These are phyloP conservation scores for Temnopleurus reevesii DNA, from an alignment of 53 echinoderm and acorn worm species.

Conservation along the genomic window DNA sequence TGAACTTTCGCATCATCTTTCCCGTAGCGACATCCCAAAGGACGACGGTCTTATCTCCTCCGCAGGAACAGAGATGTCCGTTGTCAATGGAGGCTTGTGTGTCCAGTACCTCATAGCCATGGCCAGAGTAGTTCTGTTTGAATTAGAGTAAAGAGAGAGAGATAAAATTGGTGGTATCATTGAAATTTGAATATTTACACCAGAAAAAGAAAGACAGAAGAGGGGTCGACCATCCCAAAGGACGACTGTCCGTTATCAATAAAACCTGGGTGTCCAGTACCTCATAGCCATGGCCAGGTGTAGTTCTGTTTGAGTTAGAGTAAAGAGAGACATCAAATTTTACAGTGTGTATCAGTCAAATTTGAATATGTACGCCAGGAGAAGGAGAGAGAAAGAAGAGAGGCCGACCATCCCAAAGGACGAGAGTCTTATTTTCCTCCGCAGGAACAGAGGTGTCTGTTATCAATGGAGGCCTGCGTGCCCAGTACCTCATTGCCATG, in stretches of 20 bases:
- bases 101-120: constrained; percentile 95
- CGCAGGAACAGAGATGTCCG: constrained; percentile 83
- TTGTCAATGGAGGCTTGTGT: constrained; percentile 82
- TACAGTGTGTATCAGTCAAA: too few relatives aligned
- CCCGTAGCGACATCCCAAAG: constrained; percentile 92
- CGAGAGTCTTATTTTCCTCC: constrained; percentile 83
- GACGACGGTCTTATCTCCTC: constrained; percentile 86
- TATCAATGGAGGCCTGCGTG: constrained; percentile 78
- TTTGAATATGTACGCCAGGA: too few relatives aligned
- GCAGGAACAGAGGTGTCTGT: constrained; percentile 84
- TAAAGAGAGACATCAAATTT: too few relatives aligned
- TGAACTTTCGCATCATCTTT: constrained; percentile 75
- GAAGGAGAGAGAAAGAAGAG: too few relatives aligned
- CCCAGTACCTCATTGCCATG: constrained; percentile 96
- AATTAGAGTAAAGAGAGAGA: too few relatives aligned
- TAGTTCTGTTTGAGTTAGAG: constrained; percentile 65
- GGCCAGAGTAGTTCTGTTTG: constrained; percentile 71
- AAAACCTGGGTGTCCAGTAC: constrained; percentile 85
- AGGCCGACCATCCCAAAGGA: constrained; percentile 99
- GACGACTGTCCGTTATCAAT: constrained; percentile 88
- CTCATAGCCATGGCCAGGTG: constrained; percentile 89
- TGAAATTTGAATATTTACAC: too few relatives aligned
- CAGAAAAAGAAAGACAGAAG: too few relatives aligned
- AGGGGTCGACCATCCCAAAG: constrained; percentile 98
- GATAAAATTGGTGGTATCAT: too few relatives aligned